Percentiles rank a stretch among this genome's conserved stretches.
phyloP scores from a whole-genome alignment of 2,888 invertebrate species.

The Eucera pruinosa region DNA sequence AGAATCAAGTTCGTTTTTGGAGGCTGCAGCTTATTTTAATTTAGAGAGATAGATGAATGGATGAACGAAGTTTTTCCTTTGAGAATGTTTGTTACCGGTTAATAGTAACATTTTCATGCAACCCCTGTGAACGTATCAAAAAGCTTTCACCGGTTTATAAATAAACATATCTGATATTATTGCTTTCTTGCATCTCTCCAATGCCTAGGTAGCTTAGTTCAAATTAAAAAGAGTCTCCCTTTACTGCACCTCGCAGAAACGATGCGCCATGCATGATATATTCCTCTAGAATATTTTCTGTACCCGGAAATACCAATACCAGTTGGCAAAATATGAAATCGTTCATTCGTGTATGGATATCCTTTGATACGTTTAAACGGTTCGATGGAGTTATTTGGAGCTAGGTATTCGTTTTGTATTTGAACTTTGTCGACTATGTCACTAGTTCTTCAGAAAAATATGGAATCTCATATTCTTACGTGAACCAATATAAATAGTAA shows the following conservation, averaged over 20 bases:
- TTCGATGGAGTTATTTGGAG: no score
- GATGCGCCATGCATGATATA: neutral
- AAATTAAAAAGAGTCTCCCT: neutral
- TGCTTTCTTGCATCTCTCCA: neutral
- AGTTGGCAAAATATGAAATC: neutral
- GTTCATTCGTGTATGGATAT: neutral
- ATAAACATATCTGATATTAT: neutral
- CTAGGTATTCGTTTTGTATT: neutral
- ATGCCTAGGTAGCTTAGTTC: neutral
- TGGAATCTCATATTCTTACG: neutral
- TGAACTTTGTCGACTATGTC: neutral
- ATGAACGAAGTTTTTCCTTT: no score
- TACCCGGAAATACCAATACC: neutral
- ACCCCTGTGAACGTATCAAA: no score
- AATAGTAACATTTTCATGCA: no score
- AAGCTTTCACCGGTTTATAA: neutral
- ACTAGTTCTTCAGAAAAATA: neutral
- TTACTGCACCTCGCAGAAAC: neutral
- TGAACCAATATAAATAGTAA: no score
- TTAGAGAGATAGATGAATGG: no score
- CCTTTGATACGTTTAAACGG: neutral
- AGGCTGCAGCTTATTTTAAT: no score
- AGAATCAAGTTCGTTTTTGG: no score
- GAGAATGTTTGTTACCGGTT: no score
- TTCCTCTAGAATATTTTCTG: neutral